A percentile compares a stretch with the other conserved stretches of the same genome.
Evolutionary conservation across 2,113 vertebrate species (phyloP).

Genomic region (Symphodus melops): DNA sequence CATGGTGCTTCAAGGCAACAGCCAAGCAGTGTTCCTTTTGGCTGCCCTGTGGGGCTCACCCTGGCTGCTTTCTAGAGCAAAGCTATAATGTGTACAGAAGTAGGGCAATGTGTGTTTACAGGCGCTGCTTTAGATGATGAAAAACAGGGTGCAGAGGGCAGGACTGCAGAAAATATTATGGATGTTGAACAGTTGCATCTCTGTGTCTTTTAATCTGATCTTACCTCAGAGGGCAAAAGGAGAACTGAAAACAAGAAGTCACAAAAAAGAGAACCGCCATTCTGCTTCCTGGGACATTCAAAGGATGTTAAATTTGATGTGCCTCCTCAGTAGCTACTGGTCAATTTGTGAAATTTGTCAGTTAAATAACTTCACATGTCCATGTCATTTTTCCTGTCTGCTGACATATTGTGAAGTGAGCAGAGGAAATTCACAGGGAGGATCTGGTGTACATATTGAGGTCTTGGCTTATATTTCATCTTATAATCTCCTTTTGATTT

Average conservation of each 20-base stretch:
- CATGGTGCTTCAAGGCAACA: slow-evolving; percentile 17
- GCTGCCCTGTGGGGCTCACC: slow-evolving; percentile 2
- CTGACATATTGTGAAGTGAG: background rate
- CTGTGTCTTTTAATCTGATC: background rate
- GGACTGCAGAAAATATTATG: background rate
- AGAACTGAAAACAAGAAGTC: background rate
- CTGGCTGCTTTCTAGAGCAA: slow-evolving; percentile 25
- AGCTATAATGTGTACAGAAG: slow-evolving; percentile 23
- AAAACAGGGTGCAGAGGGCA: background rate
- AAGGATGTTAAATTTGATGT: background rate
- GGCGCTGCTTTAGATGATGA: slow-evolving; percentile 10
- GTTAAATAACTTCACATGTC: background rate
- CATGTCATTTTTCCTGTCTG: background rate
- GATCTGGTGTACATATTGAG: background rate
- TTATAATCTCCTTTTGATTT: background rate
- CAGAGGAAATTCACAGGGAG: background rate
- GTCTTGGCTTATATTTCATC: background rate
- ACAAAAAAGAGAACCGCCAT: background rate
- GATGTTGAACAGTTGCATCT: background rate
- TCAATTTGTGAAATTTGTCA: background rate
- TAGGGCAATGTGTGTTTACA: slow-evolving; percentile 43
- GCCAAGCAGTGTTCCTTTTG: background rate
- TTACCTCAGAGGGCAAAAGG: background rate
- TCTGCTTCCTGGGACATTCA: background rate
- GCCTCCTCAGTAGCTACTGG: background rate